Conservation (phyloP, 2,797 vertebrate genomes). For the Artibeus lituratus region DNA sequence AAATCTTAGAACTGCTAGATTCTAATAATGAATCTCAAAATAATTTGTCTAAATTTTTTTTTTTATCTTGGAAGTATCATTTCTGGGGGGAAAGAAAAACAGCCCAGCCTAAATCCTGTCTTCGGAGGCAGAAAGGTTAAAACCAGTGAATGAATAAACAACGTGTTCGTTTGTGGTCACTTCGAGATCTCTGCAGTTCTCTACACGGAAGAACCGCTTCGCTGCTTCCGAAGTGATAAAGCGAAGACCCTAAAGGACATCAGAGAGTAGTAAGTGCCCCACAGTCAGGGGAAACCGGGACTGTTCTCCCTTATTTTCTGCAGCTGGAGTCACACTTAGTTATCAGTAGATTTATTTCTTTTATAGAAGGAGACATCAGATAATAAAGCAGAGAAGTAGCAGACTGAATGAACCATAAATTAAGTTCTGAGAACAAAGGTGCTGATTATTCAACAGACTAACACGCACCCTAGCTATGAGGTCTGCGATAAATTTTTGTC, state of each 20-base stretch:
- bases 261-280: background rate
- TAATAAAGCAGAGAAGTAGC: background rate
- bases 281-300: background rate
- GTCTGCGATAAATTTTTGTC: background rate
- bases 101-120: background rate
- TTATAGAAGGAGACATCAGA: background rate
- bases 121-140: background rate
- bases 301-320: background rate
- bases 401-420: background rate
- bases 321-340: background rate
- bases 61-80: background rate
- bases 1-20: background rate
- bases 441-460: background rate
- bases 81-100: background rate
- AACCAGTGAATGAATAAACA: background rate
- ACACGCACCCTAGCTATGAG: background rate
- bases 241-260: background rate
- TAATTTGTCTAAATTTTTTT: background rate
- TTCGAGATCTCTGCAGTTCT: background rate
- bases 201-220: background rate
- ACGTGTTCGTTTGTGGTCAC: background rate
- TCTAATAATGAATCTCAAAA: conserved; percentile 18
- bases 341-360: background rate
- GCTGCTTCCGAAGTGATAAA: background rate
- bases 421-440: background rate